Evolutionary conservation across 2,113 vertebrate genomes (phyloP).

Genomic region (Trematomus loennbergii): DNA sequence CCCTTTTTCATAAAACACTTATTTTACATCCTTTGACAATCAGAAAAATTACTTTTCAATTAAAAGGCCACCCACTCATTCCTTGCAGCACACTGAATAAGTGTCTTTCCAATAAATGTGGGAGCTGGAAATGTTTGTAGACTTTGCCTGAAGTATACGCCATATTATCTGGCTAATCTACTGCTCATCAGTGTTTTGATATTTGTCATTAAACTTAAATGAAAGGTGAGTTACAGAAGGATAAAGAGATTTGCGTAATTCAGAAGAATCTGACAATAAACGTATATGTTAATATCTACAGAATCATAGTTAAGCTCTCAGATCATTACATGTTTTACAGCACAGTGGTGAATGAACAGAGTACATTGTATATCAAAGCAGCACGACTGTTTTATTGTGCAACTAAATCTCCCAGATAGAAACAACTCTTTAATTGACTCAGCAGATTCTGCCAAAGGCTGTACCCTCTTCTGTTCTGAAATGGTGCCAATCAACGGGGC

Average conservation of each 20-base stretch:
- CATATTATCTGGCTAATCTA: slow-evolving; percentile 32
- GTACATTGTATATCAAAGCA: slow-evolving; percentile 34
- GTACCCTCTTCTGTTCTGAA: slow-evolving; percentile 63
- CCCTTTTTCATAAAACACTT: slow-evolving; percentile 26
- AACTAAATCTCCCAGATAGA: slow-evolving; percentile 60
- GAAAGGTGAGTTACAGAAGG: neutral
- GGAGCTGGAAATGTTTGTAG: neutral
- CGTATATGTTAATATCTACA: slow-evolving; percentile 30
- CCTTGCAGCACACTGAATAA: neutral
- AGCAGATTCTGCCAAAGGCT: slow-evolving; percentile 74
- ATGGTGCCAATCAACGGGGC: slow-evolving; percentile 63
- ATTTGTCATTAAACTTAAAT: slow-evolving; percentile 2
- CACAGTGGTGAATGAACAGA: slow-evolving; percentile 59
- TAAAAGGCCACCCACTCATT: slow-evolving; percentile 23
- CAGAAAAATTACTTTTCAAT: neutral
- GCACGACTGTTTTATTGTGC: slow-evolving; percentile 54
- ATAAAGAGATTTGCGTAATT: slow-evolving; percentile 23
- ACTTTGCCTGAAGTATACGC: slow-evolving; percentile 5
- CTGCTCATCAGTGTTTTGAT: slow-evolving; percentile 1
- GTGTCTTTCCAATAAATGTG: slow-evolving; percentile 15
- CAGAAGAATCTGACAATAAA: slow-evolving; percentile 32
- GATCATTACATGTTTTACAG: slow-evolving; percentile 50
- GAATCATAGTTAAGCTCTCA: slow-evolving; percentile 22
- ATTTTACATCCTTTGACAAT: too few relatives aligned
- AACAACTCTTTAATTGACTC: slow-evolving; percentile 72